Evolutionary conservation across 2,888 invertebrate genomes (phyloP), one percentile per base, ranked within the genome.

Genomic region (Coenonympha arcania): DNA sequence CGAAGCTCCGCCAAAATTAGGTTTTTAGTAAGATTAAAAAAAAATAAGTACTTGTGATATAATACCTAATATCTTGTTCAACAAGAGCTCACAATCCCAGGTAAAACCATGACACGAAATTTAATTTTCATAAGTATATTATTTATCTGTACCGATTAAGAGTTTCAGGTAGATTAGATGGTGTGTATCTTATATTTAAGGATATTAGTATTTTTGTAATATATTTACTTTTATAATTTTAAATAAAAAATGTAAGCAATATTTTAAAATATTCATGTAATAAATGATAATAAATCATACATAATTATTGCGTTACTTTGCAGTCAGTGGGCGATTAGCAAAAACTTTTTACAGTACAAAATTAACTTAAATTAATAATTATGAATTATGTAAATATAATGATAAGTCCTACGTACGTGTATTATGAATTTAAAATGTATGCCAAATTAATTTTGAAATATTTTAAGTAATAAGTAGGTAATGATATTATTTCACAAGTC

Each of bases 61-160:
- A 5, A 47, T 33, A 15, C 8, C 2, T n/a, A 33, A 15, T 5
- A 6, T 16, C 31, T 54, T 51, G 54, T 54, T 20, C 24, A 42
- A 54, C 54, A 51, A 50, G 50, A 40, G 31, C 18, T 44, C 40
- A 50, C 40, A 48, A 30, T 4, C 28, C 18, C 28, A 24, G 15
- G 34, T 41, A 8, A 42, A 48, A 48, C 20, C 50, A 47, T 47
- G 53, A 50, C 46, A 53, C 36, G 50, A 26, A 39, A 48, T 41
- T 36, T 39, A 26, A 31, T 40, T 44, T 40, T 48, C 48, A 39
- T 43, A 26, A 44, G 9, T 43, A 18, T n/a, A n/a, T 34, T 18
- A 9, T 28, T 42, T 42, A 41, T 20, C 31, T 31, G 15, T 33
- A 43, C 15, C 15, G 13, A 28, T 22, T 43, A 15, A 43, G 20